Evolutionary conservation across 1,140 invertebrate genomes (phyloP), one percentile per base, ranked within the genome.

Genomic region (Nixonia krombeini): DNA sequence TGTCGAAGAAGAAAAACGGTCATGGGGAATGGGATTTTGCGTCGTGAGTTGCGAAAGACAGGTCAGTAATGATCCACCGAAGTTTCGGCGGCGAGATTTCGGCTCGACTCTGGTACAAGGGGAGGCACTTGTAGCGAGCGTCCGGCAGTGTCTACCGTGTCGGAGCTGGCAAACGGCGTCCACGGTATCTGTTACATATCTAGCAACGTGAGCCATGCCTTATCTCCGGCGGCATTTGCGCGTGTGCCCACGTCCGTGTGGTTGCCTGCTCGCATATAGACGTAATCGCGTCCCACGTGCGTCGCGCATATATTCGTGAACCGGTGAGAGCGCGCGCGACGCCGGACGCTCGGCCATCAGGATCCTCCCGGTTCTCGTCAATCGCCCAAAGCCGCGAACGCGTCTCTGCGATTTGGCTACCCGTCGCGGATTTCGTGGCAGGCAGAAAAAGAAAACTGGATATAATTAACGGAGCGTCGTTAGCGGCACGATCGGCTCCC

Each of bases 161-260:
- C 57, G 18, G 51, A 62, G 70, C 58, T 65, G 53, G 57, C 47
- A 65, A 58, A 52, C 40, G 59, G 47, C 59, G 65, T 70, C 37
- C 51, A 47, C 68, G 72, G 70, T 75, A 75, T 79, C 73, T 70
- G 67, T 29, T 73, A 74, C 68, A 72, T 74, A 76, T 76, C 72
- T 74, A 70, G 71, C 70, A 76, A 73, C 72, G 70, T 74, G 74
- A 73, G 72, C 67, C 71, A 72, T 66, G 72, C 61, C 74, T 74
- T 78, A 80, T 79, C 73, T 75, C 28, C 59, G 50, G 67, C 56
- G 57, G 56, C 59, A 63, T 66, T 61, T 58, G 53, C 49, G 33
- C 46, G 66, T 57, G 58, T 49, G 40, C 29, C 51, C 8, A 38
- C 31, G 26, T 44, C 28, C 40, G 50, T 35, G 35, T 31, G 10